Base-by-base conservation (phyloP, 2,888 invertebrate genomes). In the Leptinotarsa haldemani region DNA sequence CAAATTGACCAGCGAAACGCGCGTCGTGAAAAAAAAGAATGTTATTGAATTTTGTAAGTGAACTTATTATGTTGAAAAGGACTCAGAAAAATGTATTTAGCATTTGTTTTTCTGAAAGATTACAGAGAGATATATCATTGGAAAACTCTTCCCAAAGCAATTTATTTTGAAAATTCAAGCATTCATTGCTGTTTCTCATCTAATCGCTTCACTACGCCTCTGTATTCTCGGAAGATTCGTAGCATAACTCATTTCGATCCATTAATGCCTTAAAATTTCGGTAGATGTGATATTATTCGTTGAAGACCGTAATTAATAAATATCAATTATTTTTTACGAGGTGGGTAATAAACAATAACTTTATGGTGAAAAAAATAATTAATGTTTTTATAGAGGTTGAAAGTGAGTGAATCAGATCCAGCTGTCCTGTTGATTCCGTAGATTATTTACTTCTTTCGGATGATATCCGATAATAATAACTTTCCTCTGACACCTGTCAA, bases 241-340 rank as follows among this genome's bases (percentile, higher is more conserved):
- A 30, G 20, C 53, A 53, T 40, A 15, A 22, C 18, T 56, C 56
- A 68, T 56, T 67, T 16, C 30, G 13, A 22, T 4, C 30, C 66
- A 67, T 67, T 52, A 56, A 20, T 15, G 30, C 2, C 50, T 30
- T 46, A 53, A 56, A 30, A 46, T 30, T 56, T 40, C 46, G 22
- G 46, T 68, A 68, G 66, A 56, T 40, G 67, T 46, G 46, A 68
- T 68, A 56, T 50, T 53, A 68, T 56, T 68, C 40, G 15, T 46
- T 20, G 25, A 30, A 47, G 53, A 66, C 40, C 13, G 5, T 56
- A 20, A 56, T 40, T 56, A 22, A 68, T 68, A 68, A 68, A 56
- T 56, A 56, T 68, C 67, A 68, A 68, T 56, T 68, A 56, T 56
- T 68, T 68, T 68, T 68, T 18, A 50, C n/a, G 22, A 12, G 25